Evolutionary conservation across 2,797 vertebrate species (phyloP).

Genomic region (Knipowitschia caucasica): DNA sequence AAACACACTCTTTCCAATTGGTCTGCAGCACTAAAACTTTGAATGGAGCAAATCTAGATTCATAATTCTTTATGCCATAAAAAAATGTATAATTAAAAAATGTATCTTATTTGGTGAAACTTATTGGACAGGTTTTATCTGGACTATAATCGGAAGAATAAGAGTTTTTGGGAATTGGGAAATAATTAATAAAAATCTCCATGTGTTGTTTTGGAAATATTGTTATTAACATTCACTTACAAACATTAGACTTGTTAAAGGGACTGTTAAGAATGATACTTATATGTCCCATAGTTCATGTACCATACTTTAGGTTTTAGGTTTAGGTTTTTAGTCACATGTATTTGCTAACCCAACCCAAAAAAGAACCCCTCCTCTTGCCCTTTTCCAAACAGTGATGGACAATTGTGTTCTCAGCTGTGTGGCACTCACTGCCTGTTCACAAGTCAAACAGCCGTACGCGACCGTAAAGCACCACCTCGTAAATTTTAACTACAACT

Average conservation of each 20-base stretch:
- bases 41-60: background rate
- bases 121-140: too few relatives aligned
- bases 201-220: too few relatives aligned
- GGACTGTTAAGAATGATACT: background rate
- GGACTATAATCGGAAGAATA: too few relatives aligned
- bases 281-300: background rate
- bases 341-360: background rate
- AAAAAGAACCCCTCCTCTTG: slow-evolving; percentile 25
- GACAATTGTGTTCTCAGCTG: background rate
- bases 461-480: background rate
- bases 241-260: too few relatives aligned
- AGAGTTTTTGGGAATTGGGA: too few relatives aligned
- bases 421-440: slow-evolving; percentile 8
- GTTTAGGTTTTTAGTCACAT: slow-evolving; percentile 3
- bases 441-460: slow-evolving; percentile 15
- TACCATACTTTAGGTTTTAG: background rate
- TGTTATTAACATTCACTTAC: too few relatives aligned
- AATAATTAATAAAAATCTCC: too few relatives aligned
- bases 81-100: too few relatives aligned
- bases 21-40: slow-evolving; percentile 10
- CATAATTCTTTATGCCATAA: too few relatives aligned
- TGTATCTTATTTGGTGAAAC: too few relatives aligned
- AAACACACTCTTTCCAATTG: slow-evolving; percentile 17
- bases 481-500: slow-evolving; percentile 14
- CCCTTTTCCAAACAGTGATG: slow-evolving; percentile 23